Evolutionary conservation across 35 echinoderm and acorn worm genomes (phyloP).

Genomic region (Eucidaris tribuloides): DNA sequence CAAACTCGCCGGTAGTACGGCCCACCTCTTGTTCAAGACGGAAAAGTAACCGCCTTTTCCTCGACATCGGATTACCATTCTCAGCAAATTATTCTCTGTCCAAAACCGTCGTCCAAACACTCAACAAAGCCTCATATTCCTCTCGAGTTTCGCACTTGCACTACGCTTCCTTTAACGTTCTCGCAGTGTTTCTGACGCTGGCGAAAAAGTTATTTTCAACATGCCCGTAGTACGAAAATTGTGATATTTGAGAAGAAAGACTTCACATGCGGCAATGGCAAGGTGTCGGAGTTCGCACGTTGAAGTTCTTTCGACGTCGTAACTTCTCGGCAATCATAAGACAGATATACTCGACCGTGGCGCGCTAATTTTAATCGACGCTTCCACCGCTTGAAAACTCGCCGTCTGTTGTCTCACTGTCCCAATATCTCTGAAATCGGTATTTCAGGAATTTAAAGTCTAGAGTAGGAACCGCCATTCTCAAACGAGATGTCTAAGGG

Average conservation of each 20-base stretch:
- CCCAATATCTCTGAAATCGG: neutral
- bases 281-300: no score
- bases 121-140: conserved; percentile 77
- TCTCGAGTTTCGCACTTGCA: conserved; percentile 55
- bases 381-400: no score
- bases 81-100: conserved; percentile 48
- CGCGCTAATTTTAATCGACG: no score
- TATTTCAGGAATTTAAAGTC: neutral
- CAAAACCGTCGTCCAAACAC: conserved; percentile 62
- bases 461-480: neutral
- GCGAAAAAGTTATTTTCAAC: conserved; percentile 81
- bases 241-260: conserved; percentile 68
- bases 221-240: conserved; percentile 85
- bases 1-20: conserved; percentile 51
- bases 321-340: no score
- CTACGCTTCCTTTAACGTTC: conserved; percentile 15
- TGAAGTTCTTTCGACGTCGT: no score
- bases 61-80: conserved; percentile 59
- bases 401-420: neutral
- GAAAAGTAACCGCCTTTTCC: conserved; percentile 26
- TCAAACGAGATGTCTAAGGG: neutral
- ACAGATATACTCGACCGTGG: no score
- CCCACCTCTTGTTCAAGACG: conserved; percentile 60
- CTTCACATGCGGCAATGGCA: conserved; percentile 1
- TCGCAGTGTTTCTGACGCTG: conserved; percentile 49